Base-by-base conservation (phyloP, 2,797 vertebrate species). In the Ambastaia sidthimunki region DNA sequence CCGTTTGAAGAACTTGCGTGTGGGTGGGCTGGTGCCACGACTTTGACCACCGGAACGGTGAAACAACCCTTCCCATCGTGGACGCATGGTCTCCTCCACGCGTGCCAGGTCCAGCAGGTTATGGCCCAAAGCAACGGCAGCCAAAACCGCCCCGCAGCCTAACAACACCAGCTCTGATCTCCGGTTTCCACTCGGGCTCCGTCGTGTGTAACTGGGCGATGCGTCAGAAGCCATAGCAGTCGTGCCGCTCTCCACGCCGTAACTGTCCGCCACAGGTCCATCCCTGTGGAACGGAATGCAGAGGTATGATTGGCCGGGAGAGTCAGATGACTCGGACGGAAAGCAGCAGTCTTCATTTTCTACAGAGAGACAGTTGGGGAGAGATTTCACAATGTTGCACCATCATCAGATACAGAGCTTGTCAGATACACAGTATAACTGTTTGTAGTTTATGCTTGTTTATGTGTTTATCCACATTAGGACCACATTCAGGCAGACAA, bases 211-310 rank as follows among this genome's bases (percentile, higher is more conserved):
- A 86, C 95, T 95, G 7, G 96, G 95, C 12, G 95, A 94, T 0
- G 95, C 94, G 78, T 93, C 96, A 0, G 96, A 94, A 66, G 92
- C 90, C 62, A 92, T 95, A 88, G 91, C 91, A 74, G 94, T 89
- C 28, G 93, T 92, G 34, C 93, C 94, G 78, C 92, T 88, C 80
- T 93, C 93, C 3, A 94, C 93, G 57, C 94, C 94, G 3, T 94
- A 93, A 66, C 84, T 89, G 25, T 96, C 95, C 7, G 91, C 90
- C 68, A 90, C 87, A 66, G 93, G 92, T 41, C 89, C 93, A 59
- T 97, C 97, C 88, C 95, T 94, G 80, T 96, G 95, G 92, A 96
- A 96, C 1, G 97, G 97, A 89, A 97, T 94, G 91, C 96, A 96
- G 94, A 98, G 96, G 95, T 98, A 98, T 89, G 97, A 95, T 88